Conservation (phyloP, 2,797 vertebrate species). For the Crenuchus spilurus region DNA sequence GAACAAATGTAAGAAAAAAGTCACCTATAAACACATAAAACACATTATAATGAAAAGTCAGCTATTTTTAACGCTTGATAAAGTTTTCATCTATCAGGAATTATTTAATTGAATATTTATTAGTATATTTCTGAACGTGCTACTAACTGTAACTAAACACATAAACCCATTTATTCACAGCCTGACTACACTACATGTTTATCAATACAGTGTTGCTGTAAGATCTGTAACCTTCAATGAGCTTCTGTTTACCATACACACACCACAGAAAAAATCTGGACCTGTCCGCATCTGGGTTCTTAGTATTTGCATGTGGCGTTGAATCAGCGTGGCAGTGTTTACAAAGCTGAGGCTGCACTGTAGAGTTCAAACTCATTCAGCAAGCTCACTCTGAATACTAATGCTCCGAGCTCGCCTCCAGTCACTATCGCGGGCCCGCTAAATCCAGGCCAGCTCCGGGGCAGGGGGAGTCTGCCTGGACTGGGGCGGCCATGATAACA, state of each 20-base stretch:
- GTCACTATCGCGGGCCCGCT: conserved; percentile 58
- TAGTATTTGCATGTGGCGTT: conserved; percentile 51
- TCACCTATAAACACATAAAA: no score
- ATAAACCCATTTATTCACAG: no score
- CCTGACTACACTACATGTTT: no score
- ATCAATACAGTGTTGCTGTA: background rate
- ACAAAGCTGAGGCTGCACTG: conserved; percentile 49
- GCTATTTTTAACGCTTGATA: no score
- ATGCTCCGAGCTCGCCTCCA: conserved; percentile 60
- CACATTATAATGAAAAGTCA: no score
- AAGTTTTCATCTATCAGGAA: no score
- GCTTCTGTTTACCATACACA: background rate
- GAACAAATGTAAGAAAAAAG: no score
- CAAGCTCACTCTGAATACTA: conserved; percentile 65
- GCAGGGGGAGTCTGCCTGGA: conserved; percentile 63
- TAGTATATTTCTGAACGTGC: no score
- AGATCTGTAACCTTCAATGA: background rate
- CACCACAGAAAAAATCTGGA: conserved; percentile 11
- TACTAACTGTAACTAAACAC: no score
- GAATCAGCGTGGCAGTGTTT: conserved; percentile 54
- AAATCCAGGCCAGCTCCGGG: conserved; percentile 71
- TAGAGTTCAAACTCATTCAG: conserved; percentile 64
- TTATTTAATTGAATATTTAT: no score
- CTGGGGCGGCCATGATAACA: conserved; percentile 71
- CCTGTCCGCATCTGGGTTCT: background rate